phyloP scores from a whole-genome alignment of 2,888 invertebrate species.

The Drosophila macrospina region DNA sequence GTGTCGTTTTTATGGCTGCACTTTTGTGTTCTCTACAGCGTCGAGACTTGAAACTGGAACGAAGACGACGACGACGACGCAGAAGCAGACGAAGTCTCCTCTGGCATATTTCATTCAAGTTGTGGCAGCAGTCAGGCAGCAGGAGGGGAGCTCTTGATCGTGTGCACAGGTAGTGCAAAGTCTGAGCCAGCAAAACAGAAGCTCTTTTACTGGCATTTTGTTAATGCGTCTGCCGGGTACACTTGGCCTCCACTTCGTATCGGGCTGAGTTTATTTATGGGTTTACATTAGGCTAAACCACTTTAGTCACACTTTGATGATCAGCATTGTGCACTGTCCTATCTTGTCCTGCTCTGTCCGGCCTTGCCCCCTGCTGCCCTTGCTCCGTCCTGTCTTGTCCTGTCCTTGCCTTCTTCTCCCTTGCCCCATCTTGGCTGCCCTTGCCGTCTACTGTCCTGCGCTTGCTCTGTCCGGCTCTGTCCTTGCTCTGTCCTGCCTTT shows the following conservation, averaged over 20 bases:
- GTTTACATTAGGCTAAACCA: constrained; percentile 85
- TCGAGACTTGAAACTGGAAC: constrained; percentile 21
- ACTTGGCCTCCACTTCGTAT: constrained; percentile 48
- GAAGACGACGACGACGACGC: neutral
- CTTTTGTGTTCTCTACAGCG: constrained; percentile 67
- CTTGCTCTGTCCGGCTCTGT: no score
- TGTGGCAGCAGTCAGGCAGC: constrained; percentile 5
- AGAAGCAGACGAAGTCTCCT: constrained; percentile 1
- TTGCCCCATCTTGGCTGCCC: no score
- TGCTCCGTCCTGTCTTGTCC: no score
- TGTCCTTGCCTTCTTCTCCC: no score
- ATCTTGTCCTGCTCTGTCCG: no score
- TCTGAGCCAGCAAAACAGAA: constrained; percentile 73
- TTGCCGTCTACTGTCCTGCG: no score
- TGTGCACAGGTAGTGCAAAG: constrained; percentile 39
- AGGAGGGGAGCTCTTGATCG: constrained; percentile 8
- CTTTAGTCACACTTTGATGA: constrained; percentile 84
- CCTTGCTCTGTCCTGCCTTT: no score
- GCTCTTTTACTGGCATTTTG: constrained; percentile 82
- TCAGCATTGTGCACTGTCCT: constrained; percentile 64
- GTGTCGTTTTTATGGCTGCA: constrained; percentile 82
- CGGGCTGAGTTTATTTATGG: constrained; percentile 79
- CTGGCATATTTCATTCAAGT: constrained; percentile 82
- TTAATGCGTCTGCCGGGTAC: constrained; percentile 73
- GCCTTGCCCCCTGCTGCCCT: no score